phyloP scores from a whole-genome alignment of 2,113 vertebrate genomes.

The Lepus europaeus region DNA sequence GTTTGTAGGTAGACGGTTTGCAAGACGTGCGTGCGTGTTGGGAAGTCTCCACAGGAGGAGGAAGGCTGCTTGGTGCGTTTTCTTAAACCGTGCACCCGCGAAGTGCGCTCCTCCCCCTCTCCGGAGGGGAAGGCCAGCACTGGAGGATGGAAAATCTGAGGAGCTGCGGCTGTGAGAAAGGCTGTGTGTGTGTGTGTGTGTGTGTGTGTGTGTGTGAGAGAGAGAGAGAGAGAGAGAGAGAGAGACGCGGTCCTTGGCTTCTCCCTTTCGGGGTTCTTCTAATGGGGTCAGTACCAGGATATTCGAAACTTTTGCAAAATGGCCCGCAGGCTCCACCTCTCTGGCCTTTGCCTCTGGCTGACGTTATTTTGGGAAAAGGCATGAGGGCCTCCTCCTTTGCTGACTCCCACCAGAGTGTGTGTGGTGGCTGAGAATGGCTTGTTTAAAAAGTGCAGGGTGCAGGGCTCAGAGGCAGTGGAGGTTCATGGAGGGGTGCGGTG shows the following conservation, averaged over 20 bases:
- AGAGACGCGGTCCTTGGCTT: slow-evolving; percentile 60
- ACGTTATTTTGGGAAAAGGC: slow-evolving; percentile 76
- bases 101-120: slow-evolving; percentile 51
- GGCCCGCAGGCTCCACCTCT: slow-evolving; percentile 66
- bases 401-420: slow-evolving; percentile 59
- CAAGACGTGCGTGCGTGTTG: neutral
- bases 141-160: slow-evolving; percentile 76
- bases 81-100: neutral
- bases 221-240: neutral
- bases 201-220: neutral
- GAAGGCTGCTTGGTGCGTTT: slow-evolving; percentile 55
- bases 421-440: slow-evolving; percentile 43
- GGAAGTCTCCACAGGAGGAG: neutral
- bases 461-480: neutral
- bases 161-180: slow-evolving; percentile 18
- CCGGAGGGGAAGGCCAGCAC: neutral
- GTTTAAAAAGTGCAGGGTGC: slow-evolving; percentile 31
- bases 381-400: slow-evolving; percentile 50
- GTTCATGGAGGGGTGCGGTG: slow-evolving; percentile 1
- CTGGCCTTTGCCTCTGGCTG: slow-evolving; percentile 63
- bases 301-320: slow-evolving; percentile 80
- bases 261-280: slow-evolving; percentile 56
- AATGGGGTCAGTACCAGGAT: slow-evolving; percentile 65
- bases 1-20: slow-evolving; percentile 1
- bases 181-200: neutral